A percentile compares a stretch with the other conserved stretches of the same genome.
Conservation (phyloP, 1,140 invertebrate species). For the Paralvinella palmiformis region DNA sequence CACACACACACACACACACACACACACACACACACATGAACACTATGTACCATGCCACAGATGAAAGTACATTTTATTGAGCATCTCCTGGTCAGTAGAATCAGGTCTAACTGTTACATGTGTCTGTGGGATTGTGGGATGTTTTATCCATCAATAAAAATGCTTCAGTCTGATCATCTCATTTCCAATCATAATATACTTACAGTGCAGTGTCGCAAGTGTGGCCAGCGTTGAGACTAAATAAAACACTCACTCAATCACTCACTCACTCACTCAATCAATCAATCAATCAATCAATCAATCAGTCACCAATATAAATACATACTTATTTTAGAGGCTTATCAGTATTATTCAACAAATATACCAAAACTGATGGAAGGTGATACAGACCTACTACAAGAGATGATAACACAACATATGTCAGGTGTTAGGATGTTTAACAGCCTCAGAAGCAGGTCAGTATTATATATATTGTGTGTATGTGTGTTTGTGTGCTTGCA, state of each 20-base stretch:
- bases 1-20: constrained; percentile 5
- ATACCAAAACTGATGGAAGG: constrained; percentile 44
- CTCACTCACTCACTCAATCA: neutral
- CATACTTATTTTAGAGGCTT: constrained; percentile 29
- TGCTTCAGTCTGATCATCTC: no score
- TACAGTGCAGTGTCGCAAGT: no score
- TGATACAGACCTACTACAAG: constrained; percentile 32
- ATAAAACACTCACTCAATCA: neutral
- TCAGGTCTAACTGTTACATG: no score
- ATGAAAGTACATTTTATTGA: no score
- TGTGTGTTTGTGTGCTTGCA: no score
- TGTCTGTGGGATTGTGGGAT: no score
- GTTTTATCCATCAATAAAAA: no score
- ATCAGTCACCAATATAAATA: neutral
- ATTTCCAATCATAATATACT: no score
- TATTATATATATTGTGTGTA: no score
- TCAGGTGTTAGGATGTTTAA: constrained; percentile 28
- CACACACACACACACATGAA: constrained; percentile 5
- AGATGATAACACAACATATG: constrained; percentile 31
- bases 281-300: neutral
- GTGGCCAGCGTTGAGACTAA: no score
- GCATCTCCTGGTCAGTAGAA: no score
- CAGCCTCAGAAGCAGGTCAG: constrained; percentile 43
- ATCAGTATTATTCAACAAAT: constrained; percentile 39
- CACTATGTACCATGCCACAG: no score